A percentile compares a stretch with the other conserved stretches of the same genome.
phyloP scores from a whole-genome alignment of 23 tunicate species.

The Clavelina lepadiformis region DNA sequence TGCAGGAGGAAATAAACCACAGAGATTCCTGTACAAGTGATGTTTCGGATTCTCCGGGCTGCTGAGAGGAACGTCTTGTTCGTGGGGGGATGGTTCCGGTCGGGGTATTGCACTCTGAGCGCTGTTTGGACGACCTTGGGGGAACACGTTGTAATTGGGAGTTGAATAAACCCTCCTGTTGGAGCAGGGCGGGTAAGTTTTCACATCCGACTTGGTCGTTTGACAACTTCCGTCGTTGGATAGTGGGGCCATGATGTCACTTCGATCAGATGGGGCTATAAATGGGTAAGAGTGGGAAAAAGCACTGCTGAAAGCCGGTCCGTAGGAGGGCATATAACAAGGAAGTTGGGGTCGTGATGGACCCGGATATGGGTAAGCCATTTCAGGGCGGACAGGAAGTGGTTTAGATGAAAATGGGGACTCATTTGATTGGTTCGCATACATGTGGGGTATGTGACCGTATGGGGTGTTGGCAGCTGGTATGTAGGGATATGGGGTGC shows the following conservation, averaged over 20 bases:
- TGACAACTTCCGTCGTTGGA: neutral
- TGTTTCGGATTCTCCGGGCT: slow-evolving; percentile 57
- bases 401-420: too few species aligned
- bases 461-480: too few species aligned
- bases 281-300: slow-evolving; percentile 36
- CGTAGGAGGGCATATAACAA: neutral
- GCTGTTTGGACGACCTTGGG: too few species aligned
- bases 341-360: too few species aligned
- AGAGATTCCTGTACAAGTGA: slow-evolving; percentile 68
- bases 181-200: slow-evolving; percentile 59
- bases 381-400: too few species aligned
- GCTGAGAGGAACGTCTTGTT: slow-evolving; percentile 5
- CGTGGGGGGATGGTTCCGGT: neutral
- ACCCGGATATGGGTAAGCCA: too few species aligned
- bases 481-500: too few species aligned
- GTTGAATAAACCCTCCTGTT: slow-evolving; percentile 8
- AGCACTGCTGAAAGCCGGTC: slow-evolving; percentile 1
- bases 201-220: slow-evolving; percentile 28
- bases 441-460: too few species aligned
- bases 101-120: neutral
- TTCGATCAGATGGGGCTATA: neutral
- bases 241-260: neutral
- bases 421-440: too few species aligned
- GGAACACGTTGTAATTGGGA: too few species aligned
- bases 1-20: slow-evolving; percentile 65